Base-by-base conservation (phyloP, 2,797 vertebrate genomes). In the Platalea minor region DNA sequence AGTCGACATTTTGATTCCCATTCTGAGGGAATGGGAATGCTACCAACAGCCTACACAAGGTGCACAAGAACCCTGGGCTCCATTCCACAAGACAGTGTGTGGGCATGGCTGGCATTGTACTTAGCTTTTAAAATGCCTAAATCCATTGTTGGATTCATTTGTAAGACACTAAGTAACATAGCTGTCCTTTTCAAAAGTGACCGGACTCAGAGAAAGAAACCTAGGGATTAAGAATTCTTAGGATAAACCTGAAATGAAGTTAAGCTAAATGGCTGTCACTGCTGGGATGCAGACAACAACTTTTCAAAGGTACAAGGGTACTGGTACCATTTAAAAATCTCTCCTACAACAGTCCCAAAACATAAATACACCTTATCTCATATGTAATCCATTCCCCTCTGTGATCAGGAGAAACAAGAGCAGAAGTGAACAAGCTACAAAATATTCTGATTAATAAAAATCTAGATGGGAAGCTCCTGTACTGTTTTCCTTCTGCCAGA, bases 81-180 rank as follows among this genome's bases (percentile, higher is more conserved):
- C 17, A 13, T 28, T 72, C 45, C 41, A 15, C 2, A 17, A 39
- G 17, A 9, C 0, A 0, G 2, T n/a, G 5, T 17, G 11, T 57
- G 31, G 28, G 45, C 29, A 78, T 17, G 43, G 29, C 29, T 91
- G 41, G 9, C n/a, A 57, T 37, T 80, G 23, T 25, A 41, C 21
- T 63, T 75, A 18, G 23, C 41, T 74, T 90, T 85, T 53, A 65
- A 78, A 74, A 72, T 35, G 50, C 31, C 18, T 43, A 69, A 51
- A 68, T 46, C 60, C 24, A 19, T 57, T 21, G 24, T 10, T 81
- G n/a, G 31, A 65, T 78, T 73, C 5, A 15, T 81, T 70, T 67
- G 19, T 33, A 45, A 87, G 70, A 53, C 24, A 16, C 31, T 61
- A 74, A 51, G 31, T 39, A 61, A 43, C 20, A 35, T 3, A 67